Evolutionary conservation across 2,113 vertebrate genomes (phyloP).

Genomic region (Passer domesticus): DNA sequence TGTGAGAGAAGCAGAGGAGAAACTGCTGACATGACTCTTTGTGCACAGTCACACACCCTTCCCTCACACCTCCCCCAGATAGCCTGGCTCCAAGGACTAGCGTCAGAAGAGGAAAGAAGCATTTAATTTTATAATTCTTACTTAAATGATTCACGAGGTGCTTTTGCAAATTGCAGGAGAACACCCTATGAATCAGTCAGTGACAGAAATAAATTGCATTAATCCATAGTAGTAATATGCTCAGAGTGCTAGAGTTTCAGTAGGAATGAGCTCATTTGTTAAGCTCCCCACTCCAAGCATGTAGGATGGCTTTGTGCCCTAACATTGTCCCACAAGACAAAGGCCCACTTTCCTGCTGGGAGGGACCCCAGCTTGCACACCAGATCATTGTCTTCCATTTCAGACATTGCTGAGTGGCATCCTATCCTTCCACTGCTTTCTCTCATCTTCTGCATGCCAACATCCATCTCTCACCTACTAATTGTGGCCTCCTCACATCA

Average conservation of each 20-base stretch:
- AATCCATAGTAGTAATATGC: constrained; percentile 15
- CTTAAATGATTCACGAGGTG: constrained; percentile 51
- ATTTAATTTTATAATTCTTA: constrained; percentile 45
- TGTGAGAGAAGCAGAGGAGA: neutral
- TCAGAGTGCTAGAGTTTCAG: constrained; percentile 34
- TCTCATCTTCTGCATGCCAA: neutral
- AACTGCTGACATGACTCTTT: neutral
- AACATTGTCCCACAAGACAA: neutral
- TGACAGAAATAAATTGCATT: constrained; percentile 33
- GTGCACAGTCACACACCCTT: neutral
- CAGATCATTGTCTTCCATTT: neutral
- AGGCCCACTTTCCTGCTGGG: neutral
- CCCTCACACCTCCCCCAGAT: constrained; percentile 50
- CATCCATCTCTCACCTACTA: neutral
- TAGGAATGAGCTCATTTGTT: constrained; percentile 58
- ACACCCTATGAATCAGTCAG: constrained; percentile 67
- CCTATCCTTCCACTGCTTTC: neutral
- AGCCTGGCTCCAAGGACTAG: constrained; percentile 30
- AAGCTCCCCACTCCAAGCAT: neutral
- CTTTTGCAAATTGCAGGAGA: constrained; percentile 42
- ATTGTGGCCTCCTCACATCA: neutral
- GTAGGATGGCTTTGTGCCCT: neutral
- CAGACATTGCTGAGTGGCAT: neutral
- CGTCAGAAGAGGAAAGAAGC: constrained; percentile 22
- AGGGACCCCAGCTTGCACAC: neutral